A percentile compares a stretch with the other conserved stretches of the same genome.
phyloP scores from a whole-genome alignment of 2,113 vertebrate species.

The Baryphthengus martii region DNA sequence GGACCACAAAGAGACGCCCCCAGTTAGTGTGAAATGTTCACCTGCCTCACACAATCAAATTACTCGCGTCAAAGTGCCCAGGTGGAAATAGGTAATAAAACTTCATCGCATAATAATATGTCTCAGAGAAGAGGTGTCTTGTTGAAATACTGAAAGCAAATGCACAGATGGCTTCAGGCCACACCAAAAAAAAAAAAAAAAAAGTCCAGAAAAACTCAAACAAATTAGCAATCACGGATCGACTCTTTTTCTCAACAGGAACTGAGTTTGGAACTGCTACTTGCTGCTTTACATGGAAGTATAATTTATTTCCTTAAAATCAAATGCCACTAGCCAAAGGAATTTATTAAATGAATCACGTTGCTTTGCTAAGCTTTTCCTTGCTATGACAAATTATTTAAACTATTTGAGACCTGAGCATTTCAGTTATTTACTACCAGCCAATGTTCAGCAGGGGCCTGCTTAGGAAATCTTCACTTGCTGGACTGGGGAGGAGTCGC shows the following conservation, averaged over 20 bases:
- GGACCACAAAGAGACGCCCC: background rate
- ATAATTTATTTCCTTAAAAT: background rate
- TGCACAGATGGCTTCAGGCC: rapidly evolving
- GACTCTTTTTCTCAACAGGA: background rate
- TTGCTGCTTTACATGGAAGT: background rate
- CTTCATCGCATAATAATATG: background rate
- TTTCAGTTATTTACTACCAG: background rate
- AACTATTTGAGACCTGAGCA: background rate
- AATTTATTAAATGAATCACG: background rate
- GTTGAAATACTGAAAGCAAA: background rate
- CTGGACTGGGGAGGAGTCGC: background rate
- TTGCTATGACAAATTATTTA: background rate
- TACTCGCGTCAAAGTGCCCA: background rate
- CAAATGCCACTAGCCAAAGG: background rate
- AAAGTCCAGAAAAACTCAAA: background rate
- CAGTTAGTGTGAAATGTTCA: background rate
- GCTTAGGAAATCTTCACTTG: background rate
- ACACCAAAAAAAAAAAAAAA: background rate
- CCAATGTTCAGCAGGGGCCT: background rate
- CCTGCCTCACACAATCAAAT: background rate
- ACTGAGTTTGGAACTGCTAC: background rate
- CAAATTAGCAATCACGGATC: background rate
- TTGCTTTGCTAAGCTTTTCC: background rate
- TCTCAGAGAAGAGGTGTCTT: background rate
- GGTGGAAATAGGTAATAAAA: background rate